Conservation (phyloP, 92 coral and sea anemone genomes). For the Blastomussa wellsi region DNA sequence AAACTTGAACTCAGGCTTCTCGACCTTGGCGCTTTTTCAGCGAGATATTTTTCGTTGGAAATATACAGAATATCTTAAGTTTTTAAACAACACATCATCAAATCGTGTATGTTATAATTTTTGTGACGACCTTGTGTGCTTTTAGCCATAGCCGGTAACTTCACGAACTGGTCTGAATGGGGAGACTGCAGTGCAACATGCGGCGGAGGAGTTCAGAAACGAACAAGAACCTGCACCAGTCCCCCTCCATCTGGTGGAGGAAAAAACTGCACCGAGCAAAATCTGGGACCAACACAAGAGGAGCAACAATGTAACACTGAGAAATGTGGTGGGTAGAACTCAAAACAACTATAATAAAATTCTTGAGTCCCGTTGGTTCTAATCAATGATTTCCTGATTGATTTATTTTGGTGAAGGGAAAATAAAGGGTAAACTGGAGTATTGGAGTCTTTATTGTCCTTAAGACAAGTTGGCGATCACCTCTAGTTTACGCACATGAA, state of each 20-base stretch:
- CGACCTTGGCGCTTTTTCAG: no score
- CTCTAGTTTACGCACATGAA: no score
- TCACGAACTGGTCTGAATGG: slow-evolving; percentile 24
- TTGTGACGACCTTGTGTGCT: no score
- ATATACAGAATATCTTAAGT: no score
- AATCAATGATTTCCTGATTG: no score
- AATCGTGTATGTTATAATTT: neutral
- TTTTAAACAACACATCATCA: neutral
- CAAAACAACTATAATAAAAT: no score
- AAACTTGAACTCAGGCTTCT: no score
- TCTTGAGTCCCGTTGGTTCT: no score
- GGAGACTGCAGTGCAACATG: slow-evolving; percentile 31
- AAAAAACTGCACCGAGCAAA: neutral
- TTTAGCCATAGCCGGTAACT: neutral
- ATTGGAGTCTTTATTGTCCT: no score
- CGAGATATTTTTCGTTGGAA: no score
- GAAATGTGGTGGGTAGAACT: neutral
- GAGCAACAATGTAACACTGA: slow-evolving; percentile 2
- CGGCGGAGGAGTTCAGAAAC: slow-evolving; percentile 24
- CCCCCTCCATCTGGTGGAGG: slow-evolving; percentile 19
- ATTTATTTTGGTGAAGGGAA: neutral
- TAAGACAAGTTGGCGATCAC: no score
- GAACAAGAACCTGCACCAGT: slow-evolving; percentile 23
- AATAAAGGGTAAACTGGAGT: neutral
- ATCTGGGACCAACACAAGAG: slow-evolving; percentile 3